Conservation (phyloP, 2,888 invertebrate species). For the Acrocyrtus sp. region DNA sequence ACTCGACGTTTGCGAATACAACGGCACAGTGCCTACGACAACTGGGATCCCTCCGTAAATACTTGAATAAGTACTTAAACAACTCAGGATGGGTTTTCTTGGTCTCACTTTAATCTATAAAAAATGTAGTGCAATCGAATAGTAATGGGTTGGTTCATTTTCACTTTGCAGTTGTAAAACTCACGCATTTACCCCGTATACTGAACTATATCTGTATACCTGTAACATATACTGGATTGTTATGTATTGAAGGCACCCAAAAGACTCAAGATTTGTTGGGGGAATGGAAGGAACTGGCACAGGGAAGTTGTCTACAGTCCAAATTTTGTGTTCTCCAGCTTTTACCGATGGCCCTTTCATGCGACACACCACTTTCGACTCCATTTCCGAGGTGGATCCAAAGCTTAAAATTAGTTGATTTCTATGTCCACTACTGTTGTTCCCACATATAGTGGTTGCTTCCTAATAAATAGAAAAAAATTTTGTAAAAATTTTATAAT, state of each 20-base stretch:
- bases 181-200: not conserved
- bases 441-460: conserved; percentile 46
- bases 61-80: conserved; percentile 45
- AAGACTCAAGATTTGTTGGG: conserved; percentile 51
- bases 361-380: conserved; percentile 55
- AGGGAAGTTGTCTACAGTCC: conserved; percentile 56
- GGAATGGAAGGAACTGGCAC: conserved; percentile 56
- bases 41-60: conserved; percentile 51
- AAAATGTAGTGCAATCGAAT: not conserved
- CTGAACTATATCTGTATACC: conserved; percentile 24
- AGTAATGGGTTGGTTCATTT: no score
- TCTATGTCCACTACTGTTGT: conserved; percentile 34
- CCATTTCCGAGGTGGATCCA: conserved; percentile 49
- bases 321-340: conserved; percentile 54
- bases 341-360: conserved; percentile 57
- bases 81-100: conserved; percentile 53
- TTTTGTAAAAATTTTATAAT: not conserved
- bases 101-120: conserved; percentile 54
- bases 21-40: conserved; percentile 49
- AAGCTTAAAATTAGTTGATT: conserved; percentile 45
- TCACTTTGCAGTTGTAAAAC: not conserved
- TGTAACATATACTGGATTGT: conserved; percentile 54
- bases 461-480: conserved; percentile 28
- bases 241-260: conserved; percentile 56
- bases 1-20: conserved; percentile 43